Percentiles rank a stretch among this genome's conserved stretches.
phyloP scores from a whole-genome alignment of 1,140 invertebrate genomes.

The Lanistes nyassanus region DNA sequence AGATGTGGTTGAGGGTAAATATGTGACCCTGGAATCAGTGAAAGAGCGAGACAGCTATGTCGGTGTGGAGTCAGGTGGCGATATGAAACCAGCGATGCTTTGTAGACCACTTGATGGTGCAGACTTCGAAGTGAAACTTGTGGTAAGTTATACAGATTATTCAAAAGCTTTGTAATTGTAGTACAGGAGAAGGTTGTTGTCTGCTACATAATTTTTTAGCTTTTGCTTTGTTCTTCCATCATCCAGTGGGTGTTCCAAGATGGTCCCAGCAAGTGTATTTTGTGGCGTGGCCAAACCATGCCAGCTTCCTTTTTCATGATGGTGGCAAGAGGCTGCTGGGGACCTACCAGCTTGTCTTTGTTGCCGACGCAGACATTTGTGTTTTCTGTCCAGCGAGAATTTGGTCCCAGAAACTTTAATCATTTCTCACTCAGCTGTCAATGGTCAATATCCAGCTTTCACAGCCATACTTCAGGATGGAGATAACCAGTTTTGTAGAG shows the following conservation, averaged over 20 bases:
- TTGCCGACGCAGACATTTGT: too few relatives aligned
- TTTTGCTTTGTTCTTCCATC: background rate
- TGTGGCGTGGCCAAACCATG: background rate
- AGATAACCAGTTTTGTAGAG: too few relatives aligned
- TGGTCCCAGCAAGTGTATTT: background rate
- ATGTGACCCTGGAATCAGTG: constrained; percentile 52
- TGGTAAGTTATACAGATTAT: constrained; percentile 54
- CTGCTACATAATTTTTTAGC: too few relatives aligned
- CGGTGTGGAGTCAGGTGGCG: constrained; percentile 51
- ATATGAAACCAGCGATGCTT: constrained; percentile 55
- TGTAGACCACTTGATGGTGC: constrained; percentile 49
- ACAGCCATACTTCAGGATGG: too few relatives aligned
- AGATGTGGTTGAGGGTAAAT: constrained; percentile 43
- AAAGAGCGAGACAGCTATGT: constrained; percentile 48
- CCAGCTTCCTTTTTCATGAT: background rate
- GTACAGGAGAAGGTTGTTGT: too few relatives aligned
- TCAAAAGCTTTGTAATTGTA: too few relatives aligned
- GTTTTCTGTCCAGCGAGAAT: too few relatives aligned
- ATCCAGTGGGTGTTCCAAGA: background rate
- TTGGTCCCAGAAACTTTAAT: too few relatives aligned
- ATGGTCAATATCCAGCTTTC: too few relatives aligned
- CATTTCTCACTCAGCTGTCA: too few relatives aligned
- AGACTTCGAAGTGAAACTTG: constrained; percentile 55
- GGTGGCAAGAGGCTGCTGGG: too few relatives aligned
- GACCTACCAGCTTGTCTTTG: too few relatives aligned